phyloP scores from a whole-genome alignment of 2,797 vertebrate species.

The Pseudomugil gertrudae region DNA sequence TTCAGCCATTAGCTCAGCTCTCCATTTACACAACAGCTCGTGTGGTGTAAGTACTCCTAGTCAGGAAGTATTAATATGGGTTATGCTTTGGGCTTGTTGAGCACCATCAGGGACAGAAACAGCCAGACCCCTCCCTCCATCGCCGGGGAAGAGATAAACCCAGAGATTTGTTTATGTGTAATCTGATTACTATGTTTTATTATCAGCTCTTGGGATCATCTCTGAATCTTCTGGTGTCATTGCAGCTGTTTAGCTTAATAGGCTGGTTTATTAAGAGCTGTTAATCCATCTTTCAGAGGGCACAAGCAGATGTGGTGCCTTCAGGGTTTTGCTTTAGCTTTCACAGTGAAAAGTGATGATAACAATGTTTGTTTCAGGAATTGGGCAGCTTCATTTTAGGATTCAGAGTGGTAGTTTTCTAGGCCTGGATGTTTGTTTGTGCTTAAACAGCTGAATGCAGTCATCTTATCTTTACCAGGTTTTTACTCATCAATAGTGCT shows the following conservation, averaged over 20 bases:
- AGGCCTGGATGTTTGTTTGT: background rate
- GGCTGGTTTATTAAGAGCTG: slow-evolving; percentile 60
- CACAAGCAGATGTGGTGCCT: slow-evolving; percentile 17
- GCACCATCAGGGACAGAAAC: slow-evolving; percentile 13
- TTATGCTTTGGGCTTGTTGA: background rate
- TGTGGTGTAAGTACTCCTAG: background rate
- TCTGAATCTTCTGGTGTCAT: slow-evolving; percentile 53
- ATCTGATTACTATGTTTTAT: slow-evolving; percentile 74
- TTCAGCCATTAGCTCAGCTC: background rate
- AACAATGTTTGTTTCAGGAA: background rate
- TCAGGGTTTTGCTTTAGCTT: background rate
- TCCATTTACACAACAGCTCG: background rate
- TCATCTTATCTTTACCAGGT: background rate
- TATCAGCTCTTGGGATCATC: slow-evolving; percentile 70
- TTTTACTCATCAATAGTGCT: slow-evolving; percentile 1
- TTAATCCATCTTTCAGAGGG: slow-evolving; percentile 55
- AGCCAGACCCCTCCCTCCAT: slow-evolving; percentile 17
- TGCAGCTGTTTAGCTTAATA: slow-evolving; percentile 72
- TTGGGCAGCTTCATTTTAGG: background rate
- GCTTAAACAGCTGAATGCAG: background rate
- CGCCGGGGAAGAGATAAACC: slow-evolving; percentile 40
- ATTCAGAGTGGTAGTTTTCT: background rate
- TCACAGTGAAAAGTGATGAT: background rate
- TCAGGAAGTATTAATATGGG: background rate
- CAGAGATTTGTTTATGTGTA: slow-evolving; percentile 64